Evolutionary conservation across 2,797 vertebrate species (phyloP).

Genomic region (Chaetodon trifasciatus): DNA sequence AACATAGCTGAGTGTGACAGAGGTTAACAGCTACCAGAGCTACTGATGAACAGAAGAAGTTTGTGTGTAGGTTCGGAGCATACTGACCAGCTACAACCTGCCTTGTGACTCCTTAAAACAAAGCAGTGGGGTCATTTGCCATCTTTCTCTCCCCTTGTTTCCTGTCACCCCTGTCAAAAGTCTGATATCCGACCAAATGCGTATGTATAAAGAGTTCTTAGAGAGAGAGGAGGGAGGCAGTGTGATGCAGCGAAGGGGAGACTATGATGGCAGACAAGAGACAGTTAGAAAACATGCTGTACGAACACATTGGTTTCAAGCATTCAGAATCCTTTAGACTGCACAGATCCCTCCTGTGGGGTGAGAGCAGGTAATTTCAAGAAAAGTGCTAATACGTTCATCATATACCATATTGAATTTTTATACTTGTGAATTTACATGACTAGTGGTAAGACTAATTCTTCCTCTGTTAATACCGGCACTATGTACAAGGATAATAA

Average conservation of each 20-base stretch:
- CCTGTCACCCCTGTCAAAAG: too few species aligned
- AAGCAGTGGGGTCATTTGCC: too few species aligned
- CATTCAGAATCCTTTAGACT: background rate
- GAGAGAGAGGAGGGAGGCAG: constrained; percentile 6
- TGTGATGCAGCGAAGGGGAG: background rate
- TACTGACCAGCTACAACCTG: too few species aligned
- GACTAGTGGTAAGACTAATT: constrained; percentile 22
- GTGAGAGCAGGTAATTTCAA: background rate
- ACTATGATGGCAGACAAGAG: background rate
- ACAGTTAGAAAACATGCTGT: background rate
- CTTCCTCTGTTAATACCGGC: constrained; percentile 1
- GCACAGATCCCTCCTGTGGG: background rate
- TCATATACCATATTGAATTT: background rate
- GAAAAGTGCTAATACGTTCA: background rate
- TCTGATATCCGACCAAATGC: too few species aligned
- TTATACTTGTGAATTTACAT: constrained; percentile 23
- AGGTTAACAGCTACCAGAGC: background rate
- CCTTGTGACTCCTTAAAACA: too few species aligned
- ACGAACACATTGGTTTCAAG: background rate
- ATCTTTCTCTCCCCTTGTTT: too few species aligned
- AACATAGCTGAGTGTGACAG: background rate
- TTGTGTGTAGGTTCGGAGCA: too few species aligned
- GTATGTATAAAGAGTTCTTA: background rate
- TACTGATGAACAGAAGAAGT: background rate
- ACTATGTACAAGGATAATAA: background rate